phyloP scores from a whole-genome alignment of 2,797 vertebrate genomes.

The Champsocephalus gunnari region DNA sequence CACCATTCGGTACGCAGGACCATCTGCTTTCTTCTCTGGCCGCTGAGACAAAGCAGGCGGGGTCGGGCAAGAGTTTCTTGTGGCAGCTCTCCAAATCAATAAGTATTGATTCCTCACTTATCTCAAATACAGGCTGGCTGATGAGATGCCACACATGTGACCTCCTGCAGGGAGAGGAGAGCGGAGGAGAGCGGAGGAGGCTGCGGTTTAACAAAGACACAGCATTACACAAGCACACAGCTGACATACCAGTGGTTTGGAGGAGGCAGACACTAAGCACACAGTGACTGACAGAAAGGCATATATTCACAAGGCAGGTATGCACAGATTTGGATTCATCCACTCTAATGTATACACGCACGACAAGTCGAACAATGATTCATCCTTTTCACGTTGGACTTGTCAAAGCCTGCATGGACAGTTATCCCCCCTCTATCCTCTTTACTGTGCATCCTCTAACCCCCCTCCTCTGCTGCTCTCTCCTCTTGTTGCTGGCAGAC shows the following conservation, averaged over 20 bases:
- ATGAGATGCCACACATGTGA: constrained; percentile 65
- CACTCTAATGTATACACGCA: not conserved
- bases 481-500: constrained; percentile 62
- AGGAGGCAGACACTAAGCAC: not conserved
- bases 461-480: constrained; percentile 45
- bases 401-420: constrained; percentile 52
- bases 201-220: constrained; percentile 21
- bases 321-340: constrained; percentile 20
- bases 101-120: constrained; percentile 76
- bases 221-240: not conserved
- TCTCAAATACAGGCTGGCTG: constrained; percentile 65
- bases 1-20: constrained; percentile 38
- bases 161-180: constrained; percentile 38
- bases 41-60: constrained; percentile 25
- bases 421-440: constrained; percentile 39
- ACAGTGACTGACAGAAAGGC: not conserved
- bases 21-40: constrained; percentile 65
- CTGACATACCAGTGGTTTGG: constrained; percentile 31
- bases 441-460: constrained; percentile 38
- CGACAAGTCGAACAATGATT: not conserved
- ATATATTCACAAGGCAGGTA: constrained; percentile 14
- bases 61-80: constrained; percentile 38
- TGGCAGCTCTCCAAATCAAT: constrained; percentile 69
- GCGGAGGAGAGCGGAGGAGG: not conserved
- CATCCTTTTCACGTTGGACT: constrained; percentile 26